Base-by-base conservation (phyloP, 2,888 invertebrate species). In the Nebria brevicollis region DNA sequence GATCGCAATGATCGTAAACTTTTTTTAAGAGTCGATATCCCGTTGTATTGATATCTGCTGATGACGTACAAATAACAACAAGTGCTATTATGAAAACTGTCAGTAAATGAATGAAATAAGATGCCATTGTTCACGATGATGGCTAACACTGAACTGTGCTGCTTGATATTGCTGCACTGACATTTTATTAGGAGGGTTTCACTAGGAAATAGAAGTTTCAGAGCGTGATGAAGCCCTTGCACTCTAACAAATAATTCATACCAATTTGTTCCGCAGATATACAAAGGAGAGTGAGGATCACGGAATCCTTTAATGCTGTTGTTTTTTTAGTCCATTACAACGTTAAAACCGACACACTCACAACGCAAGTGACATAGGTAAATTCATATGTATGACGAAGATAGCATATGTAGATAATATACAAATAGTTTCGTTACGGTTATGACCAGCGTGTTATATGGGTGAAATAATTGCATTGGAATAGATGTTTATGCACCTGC, bases 1-100 rank as follows among this genome's bases (percentile, higher is more conserved):
- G 89, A 84, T 92, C 91, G 87, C 95, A 95, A 86, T 92, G 92
- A 84, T 91, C 90, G 86, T 92, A 92, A 84, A 92, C 90, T 88
- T 90, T 91, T 84, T 90, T 89, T 70, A 92, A 85, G 74, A 92
- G 87, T 86, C 90, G 90, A 84, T 90, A 86, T 82, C 91, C 90
- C 82, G 88, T 88, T 83, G 88, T 89, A 82, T 90, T 87, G 84
- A 74, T 13, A 76, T 80, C 74, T 20, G 77, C 77, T n/a, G 64
- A 73, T 20, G 82, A n/a, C 11, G 73, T 42, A 3, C 15, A n/a
- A 2, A 77, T 65, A 34, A 70, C 34, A 41, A 20, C 13, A 26
- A 72, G 54, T 4, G 77, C 11, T 41, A 81, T 11, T 11, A 82
- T 41, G 4, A 82, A 78, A 65, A 76, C 20, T 77, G 75, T 66